Base-by-base conservation (phyloP, 2,797 vertebrate genomes). In the Alectoris magna region DNA sequence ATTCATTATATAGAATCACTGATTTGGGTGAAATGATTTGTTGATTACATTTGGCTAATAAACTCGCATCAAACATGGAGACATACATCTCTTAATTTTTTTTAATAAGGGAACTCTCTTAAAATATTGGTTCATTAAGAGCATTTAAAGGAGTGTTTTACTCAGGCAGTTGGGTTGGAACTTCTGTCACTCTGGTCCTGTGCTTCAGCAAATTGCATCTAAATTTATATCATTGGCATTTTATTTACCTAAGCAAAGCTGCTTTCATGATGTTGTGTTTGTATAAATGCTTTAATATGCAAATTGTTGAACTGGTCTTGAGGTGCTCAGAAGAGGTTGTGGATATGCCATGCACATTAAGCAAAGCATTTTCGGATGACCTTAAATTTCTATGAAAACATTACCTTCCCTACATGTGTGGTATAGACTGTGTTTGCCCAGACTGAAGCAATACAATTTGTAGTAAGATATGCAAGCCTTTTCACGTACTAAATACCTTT, bases 341-440 rank as follows among this genome's bases (percentile, higher is more conserved):
- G 11, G 7, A 0, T 34, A 31, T 58, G 46, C 10, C 14, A 4
- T 31, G 10, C 19, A 4, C 0, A 2, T 69, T 58, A 69, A 82
- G 14, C 27, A 26, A 39, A 70, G 7, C 1, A 5, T 10, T 75
- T 91, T 62, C 68, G 51, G 27, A 23, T 36, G 24, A 22, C 7
- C 29, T 69, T 36, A 21, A 68, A 29, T 76, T 91, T 41, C 76
- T n/a, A 6, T 58, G 49, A 56, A 44, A 80, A 7, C 31, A 27
- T 49, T 38, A 11, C 27, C 58, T 58, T 74, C 10, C 39, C 29
- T 38, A 11, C 15, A 0, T 31, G 18, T 12, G 77, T 14, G 49
- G 22, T 48, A 70, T 26, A 2, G 14, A 5, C 38, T 62, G 14
- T 0, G 0, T 49, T 53, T 91, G 15, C 56, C 46, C 0, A 1